These are phyloP conservation scores for Hippoglossus stenolepis DNA, from an alignment of 2,113 vertebrate genomes.

Conservation along the genomic window DNA sequence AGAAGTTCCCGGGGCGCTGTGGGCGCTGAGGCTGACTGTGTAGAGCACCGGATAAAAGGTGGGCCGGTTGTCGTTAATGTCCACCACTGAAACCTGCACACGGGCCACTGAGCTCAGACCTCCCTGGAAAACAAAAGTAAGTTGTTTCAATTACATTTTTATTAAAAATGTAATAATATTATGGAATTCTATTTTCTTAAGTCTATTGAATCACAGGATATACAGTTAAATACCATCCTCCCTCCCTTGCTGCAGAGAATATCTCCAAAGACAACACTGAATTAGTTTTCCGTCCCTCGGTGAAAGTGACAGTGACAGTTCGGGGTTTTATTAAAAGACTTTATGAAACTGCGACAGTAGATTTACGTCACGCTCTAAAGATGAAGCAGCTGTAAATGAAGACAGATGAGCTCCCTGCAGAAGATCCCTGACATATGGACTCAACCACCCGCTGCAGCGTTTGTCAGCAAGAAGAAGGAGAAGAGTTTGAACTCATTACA, in stretches of 20 bases:
- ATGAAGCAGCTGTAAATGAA: conserved; percentile 29
- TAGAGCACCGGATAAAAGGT: conserved; percentile 93
- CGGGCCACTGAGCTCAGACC: conserved; percentile 89
- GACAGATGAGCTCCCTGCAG: conserved; percentile 27
- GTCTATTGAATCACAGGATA: neutral
- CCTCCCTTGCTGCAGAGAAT: conserved; percentile 8
- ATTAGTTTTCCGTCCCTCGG: conserved; percentile 25
- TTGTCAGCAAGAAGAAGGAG: conserved; percentile 18
- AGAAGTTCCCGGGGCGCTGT: conserved; percentile 91
- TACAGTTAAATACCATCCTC: conserved; percentile 8
- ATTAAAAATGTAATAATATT: neutral
- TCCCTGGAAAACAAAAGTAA: conserved; percentile 80
- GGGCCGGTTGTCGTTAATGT: conserved; percentile 94
- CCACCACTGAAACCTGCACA: conserved; percentile 90
- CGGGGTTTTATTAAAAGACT: conserved; percentile 30
- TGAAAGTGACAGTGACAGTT: conserved; percentile 19
- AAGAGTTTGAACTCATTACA: conserved; percentile 50
- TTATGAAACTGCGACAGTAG: conserved; percentile 29
- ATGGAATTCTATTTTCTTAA: too few relatives aligned
- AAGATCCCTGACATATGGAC: conserved; percentile 44
- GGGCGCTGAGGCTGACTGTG: conserved; percentile 91
- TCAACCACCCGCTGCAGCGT: conserved; percentile 35
- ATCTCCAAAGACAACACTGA: conserved; percentile 25
- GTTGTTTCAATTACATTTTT: neutral
- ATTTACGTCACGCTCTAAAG: conserved; percentile 54